These are phyloP conservation scores for Acronicta psi DNA, from an alignment of 2,888 invertebrate genomes.

Conservation along the genomic window DNA sequence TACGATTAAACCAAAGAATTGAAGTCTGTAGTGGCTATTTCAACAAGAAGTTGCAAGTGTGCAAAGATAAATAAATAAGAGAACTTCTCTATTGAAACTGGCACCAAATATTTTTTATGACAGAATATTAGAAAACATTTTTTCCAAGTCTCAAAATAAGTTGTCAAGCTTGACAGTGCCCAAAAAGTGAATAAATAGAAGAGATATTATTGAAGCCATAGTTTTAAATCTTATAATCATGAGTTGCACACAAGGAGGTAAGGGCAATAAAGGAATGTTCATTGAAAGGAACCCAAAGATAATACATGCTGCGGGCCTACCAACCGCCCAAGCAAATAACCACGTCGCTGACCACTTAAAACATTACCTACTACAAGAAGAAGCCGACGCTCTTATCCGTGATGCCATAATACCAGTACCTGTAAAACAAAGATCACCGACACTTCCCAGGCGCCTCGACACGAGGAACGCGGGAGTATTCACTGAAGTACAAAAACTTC, in stretches of 20 bases:
- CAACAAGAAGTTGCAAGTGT: no score
- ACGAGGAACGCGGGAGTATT: slow-evolving; percentile 57
- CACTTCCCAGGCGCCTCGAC: slow-evolving; percentile 48
- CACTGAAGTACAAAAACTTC: slow-evolving; percentile 47
- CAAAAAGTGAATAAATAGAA: not conserved
- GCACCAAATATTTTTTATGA: not conserved
- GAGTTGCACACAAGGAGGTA: slow-evolving; percentile 59
- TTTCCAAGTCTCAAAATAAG: no score
- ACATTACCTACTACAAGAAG: slow-evolving; percentile 63
- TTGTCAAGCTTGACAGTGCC: not conserved
- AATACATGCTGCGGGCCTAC: slow-evolving; percentile 64
- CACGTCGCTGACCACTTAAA: slow-evolving; percentile 49
- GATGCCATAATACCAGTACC: slow-evolving; percentile 60
- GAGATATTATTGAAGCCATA: not conserved
- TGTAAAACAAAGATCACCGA: slow-evolving; percentile 42
- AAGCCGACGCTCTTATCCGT: slow-evolving; percentile 62
- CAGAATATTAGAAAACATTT: not conserved
- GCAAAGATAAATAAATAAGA: no score
- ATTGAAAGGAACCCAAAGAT: slow-evolving; percentile 62
- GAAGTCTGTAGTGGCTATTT: no score
- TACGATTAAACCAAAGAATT: no score
- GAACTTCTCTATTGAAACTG: not conserved
- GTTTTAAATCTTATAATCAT: not conserved
- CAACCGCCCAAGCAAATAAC: slow-evolving; percentile 49
- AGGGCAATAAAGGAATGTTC: slow-evolving; percentile 67